Base-by-base conservation (phyloP, 2,797 vertebrate species). In the Lates japonicus region DNA sequence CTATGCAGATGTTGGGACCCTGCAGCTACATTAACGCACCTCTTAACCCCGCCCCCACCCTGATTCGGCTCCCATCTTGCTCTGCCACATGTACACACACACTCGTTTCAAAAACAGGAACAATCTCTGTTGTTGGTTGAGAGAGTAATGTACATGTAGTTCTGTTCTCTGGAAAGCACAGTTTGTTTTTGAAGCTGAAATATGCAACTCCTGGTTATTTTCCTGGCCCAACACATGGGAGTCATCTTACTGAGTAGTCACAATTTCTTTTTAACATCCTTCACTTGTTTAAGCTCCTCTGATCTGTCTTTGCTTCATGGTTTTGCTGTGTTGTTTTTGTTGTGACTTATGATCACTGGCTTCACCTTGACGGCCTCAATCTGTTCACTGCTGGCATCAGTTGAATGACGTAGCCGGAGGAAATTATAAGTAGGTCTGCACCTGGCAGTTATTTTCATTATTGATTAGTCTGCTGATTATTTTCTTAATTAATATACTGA, bases 1-100 rank as follows among this genome's bases (percentile, higher is more conserved):
- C 88, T 17, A 62, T 88, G 85, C 90, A 93, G 88, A 92, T 91
- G 89, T 87, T 75, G 66, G 59, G 72, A 64, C 73, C 91, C 90
- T 72, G 80, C 63, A 80, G 89, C 86, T 64, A 82, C 76, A 65
- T 86, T 74, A 82, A 81, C 44, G 72, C 63, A 84, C 80, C 75
- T 85, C 82, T 71, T 41, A 76, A 73, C 71, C 86, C 67, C 64
- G 0, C 55, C 80, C 68, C 84, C 71, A 5, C 46, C 58, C 76
- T 25, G 17, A 58, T 57, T 48, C 59, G 37, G 71, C 65, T 69
- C 62, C 44, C 78, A 59, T 58, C 60, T 55, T 31, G 58, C 67
- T 39, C 70, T 19, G 10, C 16, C 44, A 70, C 71, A 60, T 12
- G 12, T 20, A 31, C 22, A 20, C 48, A 59, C 46, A 60, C 42